Evolutionary conservation across 2,113 vertebrate species (phyloP), one percentile per base, ranked within the genome.

Genomic region (Microcebus lehilahytsara): DNA sequence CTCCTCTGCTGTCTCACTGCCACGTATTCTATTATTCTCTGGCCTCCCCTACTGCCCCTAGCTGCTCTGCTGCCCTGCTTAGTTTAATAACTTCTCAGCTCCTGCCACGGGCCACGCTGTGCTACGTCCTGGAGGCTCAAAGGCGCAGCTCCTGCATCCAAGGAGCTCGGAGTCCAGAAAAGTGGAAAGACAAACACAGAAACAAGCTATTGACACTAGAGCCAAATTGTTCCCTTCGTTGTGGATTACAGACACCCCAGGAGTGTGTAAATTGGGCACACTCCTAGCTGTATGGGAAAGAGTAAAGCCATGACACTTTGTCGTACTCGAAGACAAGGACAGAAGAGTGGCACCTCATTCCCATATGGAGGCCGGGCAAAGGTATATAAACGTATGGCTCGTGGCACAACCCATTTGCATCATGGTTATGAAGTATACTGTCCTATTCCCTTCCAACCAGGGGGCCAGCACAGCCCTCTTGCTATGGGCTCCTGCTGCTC

Each of bases 331-430:
- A 9, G 40, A 34, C 6, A 20, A 25, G 23, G 9, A 34, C 14
- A 16, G n/a, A 7, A 9, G 13, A 34, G 53, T 23, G 58, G 19
- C 34, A 14, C 25, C 58, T 77, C 11, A 10, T 25, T 17, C 27
- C 37, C 22, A 49, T 34, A 19, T 3, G 58, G 9, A 25, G 34
- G 7, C 20, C 2, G 10, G 42, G 62, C 49, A 13, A 3, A 40
- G 23, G 1, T 12, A 6, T 4, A 0, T 8, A 60, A 51, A 30
- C 56, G 27, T 64, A 14, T n/a, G 60, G 66, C 30, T 67, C 7
- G 0, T 5, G 1, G 2, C 20, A 20, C 14, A 14, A 66, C 22
- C 46, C 53, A 10, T 42, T 12, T 20, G 6, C 10, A 51, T 40
- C 34, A 4, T 25, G 49, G 30, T 46, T n/a, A 16, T 66, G 30